Evolutionary conservation across 92 coral and sea anemone genomes (phyloP).

Genomic region (Metridium senile): DNA sequence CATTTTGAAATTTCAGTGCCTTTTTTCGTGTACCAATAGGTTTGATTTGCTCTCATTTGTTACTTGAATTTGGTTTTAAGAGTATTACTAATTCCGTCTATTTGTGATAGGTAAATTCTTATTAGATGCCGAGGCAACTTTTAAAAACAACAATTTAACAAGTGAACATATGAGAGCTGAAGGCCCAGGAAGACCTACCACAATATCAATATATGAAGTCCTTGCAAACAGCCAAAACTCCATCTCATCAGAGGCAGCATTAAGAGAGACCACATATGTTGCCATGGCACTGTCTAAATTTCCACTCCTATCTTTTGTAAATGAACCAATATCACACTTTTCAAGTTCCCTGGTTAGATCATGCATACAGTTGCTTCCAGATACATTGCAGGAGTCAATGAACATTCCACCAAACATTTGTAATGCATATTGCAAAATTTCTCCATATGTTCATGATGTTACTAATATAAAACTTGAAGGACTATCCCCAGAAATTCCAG

Average conservation of each 20-base stretch:
- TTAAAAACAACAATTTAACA: constrained; percentile 2
- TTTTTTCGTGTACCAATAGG: too few relatives aligned
- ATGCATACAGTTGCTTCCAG: constrained; percentile 22
- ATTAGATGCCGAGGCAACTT: constrained; percentile 23
- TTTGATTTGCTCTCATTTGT: too few relatives aligned
- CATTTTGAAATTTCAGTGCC: too few relatives aligned
- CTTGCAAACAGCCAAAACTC: constrained; percentile 16
- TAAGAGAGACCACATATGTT: constrained; percentile 41
- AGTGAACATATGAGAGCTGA: too few relatives aligned
- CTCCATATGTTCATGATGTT: constrained; percentile 35
- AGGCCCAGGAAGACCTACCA: constrained; percentile 21
- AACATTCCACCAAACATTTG: constrained; percentile 21
- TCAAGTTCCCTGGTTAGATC: constrained; percentile 12
- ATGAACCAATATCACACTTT: constrained; percentile 42
- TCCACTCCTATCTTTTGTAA: constrained; percentile 37
- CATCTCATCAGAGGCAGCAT: constrained; percentile 21
- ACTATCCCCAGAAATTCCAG: constrained; percentile 13
- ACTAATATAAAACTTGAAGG: constrained; percentile 2
- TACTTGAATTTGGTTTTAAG: too few relatives aligned
- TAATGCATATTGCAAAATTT: constrained; percentile 9
- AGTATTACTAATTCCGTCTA: too few relatives aligned
- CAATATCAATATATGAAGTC: constrained; percentile 3
- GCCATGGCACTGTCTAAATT: constrained; percentile 24
- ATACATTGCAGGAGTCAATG: constrained; percentile 30
- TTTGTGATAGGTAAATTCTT: too few relatives aligned